Evolutionary conservation across 2,888 invertebrate genomes (phyloP).

Genomic region (Atrina japonica): DNA sequence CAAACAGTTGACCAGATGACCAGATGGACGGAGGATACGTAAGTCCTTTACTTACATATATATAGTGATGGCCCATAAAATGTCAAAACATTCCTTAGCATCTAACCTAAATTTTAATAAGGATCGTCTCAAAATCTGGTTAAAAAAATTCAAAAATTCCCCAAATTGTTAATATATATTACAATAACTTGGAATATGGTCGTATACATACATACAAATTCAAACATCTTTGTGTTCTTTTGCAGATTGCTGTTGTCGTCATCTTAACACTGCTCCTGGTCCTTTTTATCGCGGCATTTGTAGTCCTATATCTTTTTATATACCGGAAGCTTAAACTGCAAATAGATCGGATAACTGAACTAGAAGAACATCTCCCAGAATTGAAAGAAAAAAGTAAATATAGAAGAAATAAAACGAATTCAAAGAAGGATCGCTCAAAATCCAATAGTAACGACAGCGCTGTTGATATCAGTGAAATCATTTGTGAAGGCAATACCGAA

Average conservation of each 20-base stretch:
- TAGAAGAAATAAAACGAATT: not conserved
- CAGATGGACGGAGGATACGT: too few relatives aligned
- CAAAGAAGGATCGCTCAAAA: conserved; percentile 3
- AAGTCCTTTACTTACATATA: too few relatives aligned
- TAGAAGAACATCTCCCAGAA: conserved; percentile 12
- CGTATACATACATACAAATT: too few relatives aligned
- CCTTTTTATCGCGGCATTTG: conserved; percentile 23
- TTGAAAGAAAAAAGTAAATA: not conserved
- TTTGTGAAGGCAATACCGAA: conserved; percentile 7
- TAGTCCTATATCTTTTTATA: conserved; percentile 17
- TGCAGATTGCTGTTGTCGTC: conserved; percentile 35
- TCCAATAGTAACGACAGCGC: conserved; percentile 34
- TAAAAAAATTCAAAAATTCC: too few relatives aligned
- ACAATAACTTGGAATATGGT: too few relatives aligned
- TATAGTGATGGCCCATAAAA: too few relatives aligned
- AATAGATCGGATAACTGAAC: conserved; percentile 30
- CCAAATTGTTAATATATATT: too few relatives aligned
- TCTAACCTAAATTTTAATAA: too few relatives aligned
- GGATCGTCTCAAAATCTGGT: too few relatives aligned
- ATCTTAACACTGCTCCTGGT: conserved; percentile 37
- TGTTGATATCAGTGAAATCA: conserved; percentile 40
- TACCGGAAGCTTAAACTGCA: conserved; percentile 39
- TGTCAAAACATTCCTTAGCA: too few relatives aligned
- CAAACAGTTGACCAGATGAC: too few relatives aligned
- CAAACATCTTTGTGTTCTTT: too few relatives aligned